Evolutionary conservation across 2,113 vertebrate genomes (phyloP).

Genomic region (Vulpes ferrilata): DNA sequence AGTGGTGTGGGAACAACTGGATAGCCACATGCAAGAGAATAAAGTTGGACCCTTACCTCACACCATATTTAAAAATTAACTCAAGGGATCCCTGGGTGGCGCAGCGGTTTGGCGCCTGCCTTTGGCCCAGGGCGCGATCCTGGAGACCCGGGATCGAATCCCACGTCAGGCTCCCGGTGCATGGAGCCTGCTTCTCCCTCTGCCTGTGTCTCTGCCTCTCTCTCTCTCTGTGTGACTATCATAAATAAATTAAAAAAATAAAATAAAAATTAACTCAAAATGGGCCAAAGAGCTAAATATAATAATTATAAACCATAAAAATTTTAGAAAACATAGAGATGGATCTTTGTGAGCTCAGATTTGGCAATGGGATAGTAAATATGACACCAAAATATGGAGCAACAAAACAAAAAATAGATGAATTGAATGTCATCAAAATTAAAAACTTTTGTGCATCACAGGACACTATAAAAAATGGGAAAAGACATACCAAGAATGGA

Average conservation of each 20-base stretch:
- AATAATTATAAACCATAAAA: not conserved
- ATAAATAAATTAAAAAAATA: no score
- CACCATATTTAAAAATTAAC: slow-evolving; percentile 1
- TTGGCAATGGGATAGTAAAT: not conserved
- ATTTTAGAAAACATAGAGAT: not conserved
- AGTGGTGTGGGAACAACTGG: not conserved
- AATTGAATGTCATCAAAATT: slow-evolving; percentile 3
- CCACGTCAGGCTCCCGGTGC: no score
- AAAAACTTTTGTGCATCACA: not conserved
- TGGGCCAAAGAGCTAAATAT: not conserved
- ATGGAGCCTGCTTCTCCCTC: no score
- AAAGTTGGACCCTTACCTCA: not conserved
- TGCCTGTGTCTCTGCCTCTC: no score
- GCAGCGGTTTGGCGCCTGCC: no score
- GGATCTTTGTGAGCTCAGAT: not conserved
- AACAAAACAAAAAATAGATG: slow-evolving; percentile 11
- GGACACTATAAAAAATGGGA: not conserved
- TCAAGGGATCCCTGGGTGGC: no score
- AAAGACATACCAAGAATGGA: slow-evolving; percentile 6
- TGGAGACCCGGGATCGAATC: no score
- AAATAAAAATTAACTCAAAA: slow-evolving; percentile 43
- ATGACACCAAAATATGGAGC: not conserved
- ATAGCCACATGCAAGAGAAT: not conserved
- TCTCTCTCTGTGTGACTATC: no score
- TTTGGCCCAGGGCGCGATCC: no score